Percentiles rank a stretch among this genome's conserved stretches.
Evolutionary conservation across 2,888 invertebrate species (phyloP).

Genomic region (Erebia ligea): DNA sequence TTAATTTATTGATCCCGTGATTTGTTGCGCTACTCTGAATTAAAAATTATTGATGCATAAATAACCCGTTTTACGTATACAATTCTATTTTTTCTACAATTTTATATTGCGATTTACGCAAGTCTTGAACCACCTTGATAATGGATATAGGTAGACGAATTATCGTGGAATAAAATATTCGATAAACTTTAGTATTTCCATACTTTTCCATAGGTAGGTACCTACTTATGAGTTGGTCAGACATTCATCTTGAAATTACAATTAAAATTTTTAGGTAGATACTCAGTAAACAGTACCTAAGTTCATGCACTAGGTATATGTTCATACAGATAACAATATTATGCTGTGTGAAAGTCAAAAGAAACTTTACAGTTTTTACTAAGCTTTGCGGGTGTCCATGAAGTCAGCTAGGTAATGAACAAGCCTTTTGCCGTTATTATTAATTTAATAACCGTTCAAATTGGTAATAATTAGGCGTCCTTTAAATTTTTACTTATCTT

Average conservation of each 20-base stretch:
- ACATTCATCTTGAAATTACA: too few relatives aligned
- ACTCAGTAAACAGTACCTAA: too few relatives aligned
- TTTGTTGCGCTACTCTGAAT: conserved; percentile 36
- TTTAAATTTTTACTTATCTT: conserved; percentile 60
- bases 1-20: conserved; percentile 38
- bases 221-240: too few relatives aligned
- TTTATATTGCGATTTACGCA: conserved; percentile 20
- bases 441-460: conserved; percentile 50
- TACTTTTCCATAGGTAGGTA: too few relatives aligned
- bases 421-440: too few relatives aligned
- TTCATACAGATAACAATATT: too few relatives aligned
- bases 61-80: conserved; percentile 28
- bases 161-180: conserved; percentile 6
- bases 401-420: too few relatives aligned
- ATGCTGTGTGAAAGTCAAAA: too few relatives aligned
- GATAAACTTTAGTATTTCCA: background rate
- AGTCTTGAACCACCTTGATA: conserved; percentile 13
- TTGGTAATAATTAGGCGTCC: conserved; percentile 63
- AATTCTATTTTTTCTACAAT: conserved; percentile 24
- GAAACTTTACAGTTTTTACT: too few relatives aligned
- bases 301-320: too few relatives aligned
- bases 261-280: too few relatives aligned
- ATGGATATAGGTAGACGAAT: conserved; percentile 23
- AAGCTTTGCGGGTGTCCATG: too few relatives aligned
- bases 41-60: conserved; percentile 36